Conservation (phyloP, 64 coral and sea anemone genomes). For the Catalaphyllia jardinei region DNA sequence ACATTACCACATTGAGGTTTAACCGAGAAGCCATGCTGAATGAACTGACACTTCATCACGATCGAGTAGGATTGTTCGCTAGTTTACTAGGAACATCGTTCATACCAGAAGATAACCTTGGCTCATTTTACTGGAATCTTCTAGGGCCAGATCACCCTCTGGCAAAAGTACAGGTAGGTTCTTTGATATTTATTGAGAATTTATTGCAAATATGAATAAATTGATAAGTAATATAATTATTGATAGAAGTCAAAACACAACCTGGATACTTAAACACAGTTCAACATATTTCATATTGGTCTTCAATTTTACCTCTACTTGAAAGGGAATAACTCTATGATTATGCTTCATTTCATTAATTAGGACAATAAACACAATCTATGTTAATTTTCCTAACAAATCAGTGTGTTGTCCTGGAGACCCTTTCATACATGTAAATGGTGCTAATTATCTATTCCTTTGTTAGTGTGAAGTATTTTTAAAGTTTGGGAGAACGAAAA, state of each 20-base stretch:
- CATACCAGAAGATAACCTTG: conserved; percentile 86
- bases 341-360: too few relatives aligned
- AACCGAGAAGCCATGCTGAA: conserved; percentile 65
- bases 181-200: background rate
- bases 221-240: background rate
- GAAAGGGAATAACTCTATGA: too few relatives aligned
- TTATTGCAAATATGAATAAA: background rate
- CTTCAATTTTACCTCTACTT: too few relatives aligned
- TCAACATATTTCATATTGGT: too few relatives aligned
- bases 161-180: conserved; percentile 83
- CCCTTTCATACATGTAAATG: too few relatives aligned
- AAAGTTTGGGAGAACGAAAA: too few relatives aligned
- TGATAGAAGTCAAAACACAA: background rate
- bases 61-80: conserved; percentile 82
- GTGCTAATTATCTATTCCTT: too few relatives aligned
- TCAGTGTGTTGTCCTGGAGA: too few relatives aligned
- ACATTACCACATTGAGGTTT: conserved; percentile 70
- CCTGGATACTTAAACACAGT: too few relatives aligned
- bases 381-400: too few relatives aligned
- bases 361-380: too few relatives aligned
- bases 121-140: conserved; percentile 88
- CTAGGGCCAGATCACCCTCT: conserved; percentile 89
- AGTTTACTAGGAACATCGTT: conserved; percentile 85
- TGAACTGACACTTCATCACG: conserved; percentile 66
- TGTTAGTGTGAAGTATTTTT: too few relatives aligned